These are phyloP conservation scores for Caenorhabditis zanzibari DNA, from an alignment of 2,888 invertebrate genomes.

Conservation along the genomic window DNA sequence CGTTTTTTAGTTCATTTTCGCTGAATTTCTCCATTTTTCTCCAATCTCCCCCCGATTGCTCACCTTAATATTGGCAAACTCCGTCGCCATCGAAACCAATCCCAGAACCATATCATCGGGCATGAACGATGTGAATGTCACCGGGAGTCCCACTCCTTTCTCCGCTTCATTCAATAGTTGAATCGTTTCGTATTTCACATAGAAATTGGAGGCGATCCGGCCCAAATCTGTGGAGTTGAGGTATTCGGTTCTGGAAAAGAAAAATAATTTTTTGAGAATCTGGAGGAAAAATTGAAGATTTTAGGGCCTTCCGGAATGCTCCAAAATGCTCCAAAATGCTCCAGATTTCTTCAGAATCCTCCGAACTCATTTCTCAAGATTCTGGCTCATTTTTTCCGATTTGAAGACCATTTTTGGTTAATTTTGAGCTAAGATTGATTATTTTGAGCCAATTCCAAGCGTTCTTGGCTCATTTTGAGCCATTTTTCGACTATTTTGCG, in stretches of 20 bases:
- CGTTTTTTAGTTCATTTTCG: no score
- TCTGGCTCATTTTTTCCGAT: neutral
- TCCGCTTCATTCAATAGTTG: slow-evolving; percentile 85
- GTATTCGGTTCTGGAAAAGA: slow-evolving; percentile 76
- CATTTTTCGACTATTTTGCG: no score
- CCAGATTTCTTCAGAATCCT: no score
- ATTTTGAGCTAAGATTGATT: neutral
- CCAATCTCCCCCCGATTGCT: neutral
- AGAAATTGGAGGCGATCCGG: slow-evolving; percentile 96
- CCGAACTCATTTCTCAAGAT: neutral
- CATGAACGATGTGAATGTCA: slow-evolving; percentile 85
- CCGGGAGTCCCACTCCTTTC: slow-evolving; percentile 61
- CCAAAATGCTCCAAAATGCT: neutral
- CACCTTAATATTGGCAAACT: slow-evolving; percentile 93
- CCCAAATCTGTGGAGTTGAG: slow-evolving; percentile 89
- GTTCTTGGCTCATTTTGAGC: no score
- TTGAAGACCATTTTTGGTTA: neutral
- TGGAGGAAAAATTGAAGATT: no score
- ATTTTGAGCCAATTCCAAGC: no score
- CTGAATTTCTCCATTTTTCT: no score
- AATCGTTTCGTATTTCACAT: slow-evolving; percentile 96
- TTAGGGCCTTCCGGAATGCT: neutral
- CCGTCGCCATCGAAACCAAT: slow-evolving; percentile 94
- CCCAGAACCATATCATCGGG: slow-evolving; percentile 86
- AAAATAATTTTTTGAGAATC: neutral